Evolutionary conservation across 2,113 vertebrate species (phyloP).

Genomic region (Hucho hucho): DNA sequence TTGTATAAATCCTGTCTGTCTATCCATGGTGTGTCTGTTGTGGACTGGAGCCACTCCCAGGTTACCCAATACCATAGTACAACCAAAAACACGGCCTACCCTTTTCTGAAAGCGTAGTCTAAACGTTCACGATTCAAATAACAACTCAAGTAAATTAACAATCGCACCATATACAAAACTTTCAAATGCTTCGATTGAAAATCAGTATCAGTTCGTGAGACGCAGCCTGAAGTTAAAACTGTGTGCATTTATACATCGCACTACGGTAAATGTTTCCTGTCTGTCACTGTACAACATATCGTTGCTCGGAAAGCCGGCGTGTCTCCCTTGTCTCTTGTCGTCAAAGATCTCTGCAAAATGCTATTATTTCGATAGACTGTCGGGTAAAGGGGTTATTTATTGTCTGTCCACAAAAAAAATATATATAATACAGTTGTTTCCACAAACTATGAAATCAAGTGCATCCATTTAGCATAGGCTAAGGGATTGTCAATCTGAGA

Average conservation of each 20-base stretch:
- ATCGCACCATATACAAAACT: not conserved
- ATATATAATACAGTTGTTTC: too few species aligned
- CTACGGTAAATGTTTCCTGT: slow-evolving; percentile 2
- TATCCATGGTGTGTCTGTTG: slow-evolving; percentile 44
- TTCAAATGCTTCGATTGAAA: too few species aligned
- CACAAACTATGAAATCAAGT: too few species aligned
- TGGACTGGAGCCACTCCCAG: slow-evolving; percentile 26
- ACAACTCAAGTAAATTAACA: not conserved
- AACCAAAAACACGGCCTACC: not conserved
- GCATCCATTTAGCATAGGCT: too few species aligned
- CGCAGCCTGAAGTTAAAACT: not conserved
- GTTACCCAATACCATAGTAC: slow-evolving; percentile 38
- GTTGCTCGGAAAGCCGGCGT: not conserved
- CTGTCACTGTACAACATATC: not conserved
- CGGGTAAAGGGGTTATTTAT: too few species aligned
- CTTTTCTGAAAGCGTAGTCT: not conserved
- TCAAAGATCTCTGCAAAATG: too few species aligned
- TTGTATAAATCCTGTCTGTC: not conserved
- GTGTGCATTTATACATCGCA: not conserved
- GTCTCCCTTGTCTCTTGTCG: too few species aligned
- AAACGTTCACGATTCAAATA: not conserved
- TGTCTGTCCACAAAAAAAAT: too few species aligned
- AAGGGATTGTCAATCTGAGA: too few species aligned
- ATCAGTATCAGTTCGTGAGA: too few species aligned
- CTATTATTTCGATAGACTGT: too few species aligned